Base-by-base conservation (phyloP, 2,888 invertebrate genomes). In the Clanis bilineata region DNA sequence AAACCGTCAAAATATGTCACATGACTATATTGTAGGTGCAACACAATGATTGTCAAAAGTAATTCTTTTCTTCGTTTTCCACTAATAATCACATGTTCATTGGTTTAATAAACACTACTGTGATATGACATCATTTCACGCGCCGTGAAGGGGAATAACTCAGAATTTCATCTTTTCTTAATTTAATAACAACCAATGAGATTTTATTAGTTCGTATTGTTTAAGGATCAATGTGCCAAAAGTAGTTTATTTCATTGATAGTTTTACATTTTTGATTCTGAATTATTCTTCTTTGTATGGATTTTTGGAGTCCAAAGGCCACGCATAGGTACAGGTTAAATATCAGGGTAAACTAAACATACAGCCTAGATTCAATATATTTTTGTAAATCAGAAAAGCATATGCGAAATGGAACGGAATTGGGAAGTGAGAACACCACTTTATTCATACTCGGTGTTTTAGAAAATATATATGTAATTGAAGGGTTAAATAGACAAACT, bases 171-270 rank as follows among this genome's bases (percentile, higher is more conserved):
- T 10, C 2, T 38, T 23, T 43, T 28, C 9, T 39, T 57, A 25
- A 23, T 39, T 38, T 36, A 47, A 54, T 32, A 43, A 3, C 32
- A 36, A 3, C 28, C 43, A 55, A 32, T 44, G 43, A 59, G 25
- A 45, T 56, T 47, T 60, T 39, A 58, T 65, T 57, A 63, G 64
- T 66, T 47, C 15, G 51, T 51, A 51, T 51, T 64, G 54, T 72
- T 62, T 63, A 66, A 63, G 62, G 63, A 70, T 62, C 59, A 64
- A 77, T 78, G 77, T 79, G 77, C 80, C 80, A 78, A 79, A 79
- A 72, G 38, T 51, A 51, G 51, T 63, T 51, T 55, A 62, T 63
- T 45, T 54, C 38, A 39, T 38, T 58, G 18, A 38, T 39, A 58
- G 38, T 23, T 38, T 47, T 56, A 54, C 41, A 41, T 41, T 25